A percentile compares a stretch with the other conserved stretches of the same genome.
These are phyloP conservation scores for Nasonia giraulti DNA, from an alignment of 1,140 invertebrate genomes.

Conservation along the genomic window DNA sequence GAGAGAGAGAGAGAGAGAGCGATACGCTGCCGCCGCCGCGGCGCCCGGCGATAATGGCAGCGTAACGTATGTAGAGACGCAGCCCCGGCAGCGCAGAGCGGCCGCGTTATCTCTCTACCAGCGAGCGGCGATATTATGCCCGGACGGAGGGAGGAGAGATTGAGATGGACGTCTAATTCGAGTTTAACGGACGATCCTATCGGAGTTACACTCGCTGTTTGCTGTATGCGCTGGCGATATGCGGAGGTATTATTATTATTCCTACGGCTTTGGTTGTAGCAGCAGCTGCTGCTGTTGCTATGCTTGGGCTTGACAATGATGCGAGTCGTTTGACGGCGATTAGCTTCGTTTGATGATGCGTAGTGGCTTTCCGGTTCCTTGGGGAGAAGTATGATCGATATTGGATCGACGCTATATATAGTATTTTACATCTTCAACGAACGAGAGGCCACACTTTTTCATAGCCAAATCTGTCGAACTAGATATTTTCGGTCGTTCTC, in stretches of 20 bases:
- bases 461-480: no score
- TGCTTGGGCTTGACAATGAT: neutral
- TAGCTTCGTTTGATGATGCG: neutral
- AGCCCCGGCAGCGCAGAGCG: neutral
- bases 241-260: neutral
- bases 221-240: neutral
- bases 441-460: no score
- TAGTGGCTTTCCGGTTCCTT: no score
- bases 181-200: conserved; percentile 20
- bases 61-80: conserved; percentile 15
- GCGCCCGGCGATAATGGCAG: conserved; percentile 8
- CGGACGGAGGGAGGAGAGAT: conserved; percentile 7
- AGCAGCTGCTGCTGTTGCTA: neutral
- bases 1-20: neutral
- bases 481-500: no score
- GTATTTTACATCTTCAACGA: no score
- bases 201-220: neutral
- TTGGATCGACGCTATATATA: no score
- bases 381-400: no score
- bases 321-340: neutral
- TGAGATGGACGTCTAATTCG: conserved; percentile 45
- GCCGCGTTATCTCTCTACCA: neutral
- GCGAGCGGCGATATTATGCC: no score
- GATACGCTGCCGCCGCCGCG: neutral
- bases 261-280: neutral